Base-by-base conservation (phyloP, 1,140 invertebrate genomes). In the Drosophila athabasca region DNA sequence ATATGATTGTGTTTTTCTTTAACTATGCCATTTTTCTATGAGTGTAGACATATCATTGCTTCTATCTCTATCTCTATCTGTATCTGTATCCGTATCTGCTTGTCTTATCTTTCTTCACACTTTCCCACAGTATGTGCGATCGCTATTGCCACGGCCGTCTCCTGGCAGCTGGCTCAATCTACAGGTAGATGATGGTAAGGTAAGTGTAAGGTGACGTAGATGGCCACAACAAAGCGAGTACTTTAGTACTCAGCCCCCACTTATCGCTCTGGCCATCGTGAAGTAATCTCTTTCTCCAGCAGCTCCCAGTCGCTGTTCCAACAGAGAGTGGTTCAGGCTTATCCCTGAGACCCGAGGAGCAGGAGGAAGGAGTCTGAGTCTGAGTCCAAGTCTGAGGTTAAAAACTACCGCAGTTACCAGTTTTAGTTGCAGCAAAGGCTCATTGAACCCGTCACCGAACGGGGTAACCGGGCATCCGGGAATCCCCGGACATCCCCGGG, bases 321-420 rank as follows among this genome's bases (percentile, higher is more conserved):
- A 2, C 51, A 22, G 24, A 62, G 43, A 52, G 26, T 24, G 64
- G 43, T 24, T 45, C 41, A 8, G 51, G 53, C 35, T 29, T 53
- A 69, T 41, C 49, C 35, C 64, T 57, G 43, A n/a, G 65, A 11
- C 22, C 50, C 24, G 64, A 17, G 29, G 17, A 19, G 24, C n/a
- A 8, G n/a, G 49, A 52, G 15, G n/a, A 17, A 13, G 19, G 46
- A 22, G 51, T 69, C 57, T 66, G 46, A 22, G 51, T 69, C 57
- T 66, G 52, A 26, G 52, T 39, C 11, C 35, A 1, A 39, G 35
- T 39, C 35, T 39, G 35, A 39, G 35, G 35, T 39, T 39, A 39
- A 39, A 39, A 70, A 73, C 70, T 73, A 50, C 71, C 74, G 61
- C 70, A 72, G 70, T 73, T 75, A 75, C 71, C 71, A 66, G 70